phyloP scores from a whole-genome alignment of 2,797 vertebrate species.

The Peromyscus melanophrys region DNA sequence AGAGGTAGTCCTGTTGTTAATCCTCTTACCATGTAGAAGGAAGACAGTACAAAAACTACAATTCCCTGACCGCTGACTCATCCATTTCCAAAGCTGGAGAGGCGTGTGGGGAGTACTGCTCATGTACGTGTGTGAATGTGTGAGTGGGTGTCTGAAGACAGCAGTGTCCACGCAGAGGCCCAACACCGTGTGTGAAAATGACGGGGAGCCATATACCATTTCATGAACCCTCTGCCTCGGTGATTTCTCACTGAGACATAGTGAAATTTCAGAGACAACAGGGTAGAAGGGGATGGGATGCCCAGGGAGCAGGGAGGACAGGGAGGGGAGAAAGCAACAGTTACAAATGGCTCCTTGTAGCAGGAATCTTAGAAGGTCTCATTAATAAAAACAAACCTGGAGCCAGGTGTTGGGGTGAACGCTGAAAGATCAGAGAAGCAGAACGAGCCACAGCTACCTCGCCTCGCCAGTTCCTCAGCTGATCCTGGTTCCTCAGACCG shows the following conservation, averaged over 20 bases:
- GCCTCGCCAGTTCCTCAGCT: too few species aligned
- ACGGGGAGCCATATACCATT: constrained; percentile 70
- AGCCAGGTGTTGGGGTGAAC: too few species aligned
- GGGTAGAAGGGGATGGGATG: constrained; percentile 31
- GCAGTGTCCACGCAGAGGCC: constrained; percentile 86
- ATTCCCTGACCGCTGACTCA: constrained; percentile 79
- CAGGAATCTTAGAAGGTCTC: too few species aligned
- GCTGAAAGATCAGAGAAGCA: too few species aligned
- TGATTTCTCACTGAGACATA: constrained; percentile 89
- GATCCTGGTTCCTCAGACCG: too few species aligned
- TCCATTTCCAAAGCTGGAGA: constrained; percentile 80
- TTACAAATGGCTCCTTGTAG: constrained; percentile 89
- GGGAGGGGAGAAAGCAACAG: constrained; percentile 93
- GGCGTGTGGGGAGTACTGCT: constrained; percentile 17
- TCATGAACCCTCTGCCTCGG: constrained; percentile 70
- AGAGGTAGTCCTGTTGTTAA: constrained; percentile 79
- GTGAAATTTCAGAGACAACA: constrained; percentile 93
- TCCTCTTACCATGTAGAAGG: constrained; percentile 86
- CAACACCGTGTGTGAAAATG: constrained; percentile 73
- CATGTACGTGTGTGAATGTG: constrained; percentile 59
- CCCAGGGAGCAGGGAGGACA: neutral
- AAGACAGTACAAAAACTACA: constrained; percentile 89
- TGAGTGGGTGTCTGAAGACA: constrained; percentile 88
- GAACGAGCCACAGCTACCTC: too few species aligned
- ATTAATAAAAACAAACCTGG: too few species aligned